Evolutionary conservation across 2,888 invertebrate genomes (phyloP), one percentile per base, ranked within the genome.

Genomic region (Tolmerus cingulatus): DNA sequence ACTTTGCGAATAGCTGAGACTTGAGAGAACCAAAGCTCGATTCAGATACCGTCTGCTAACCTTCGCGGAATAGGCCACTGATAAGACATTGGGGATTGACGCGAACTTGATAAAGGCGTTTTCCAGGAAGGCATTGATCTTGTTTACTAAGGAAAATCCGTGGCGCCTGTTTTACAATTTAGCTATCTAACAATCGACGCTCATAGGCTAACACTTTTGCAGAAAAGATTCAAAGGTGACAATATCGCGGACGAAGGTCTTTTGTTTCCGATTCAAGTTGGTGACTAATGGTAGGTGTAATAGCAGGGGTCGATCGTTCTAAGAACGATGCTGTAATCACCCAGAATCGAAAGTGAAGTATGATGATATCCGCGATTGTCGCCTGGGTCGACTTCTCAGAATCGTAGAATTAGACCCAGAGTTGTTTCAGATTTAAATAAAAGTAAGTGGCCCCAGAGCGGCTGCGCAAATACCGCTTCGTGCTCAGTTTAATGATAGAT

Each of bases 251-350:
- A 51, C 79, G n/a, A 43, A 43, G 40, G 37, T 23, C 37, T 77
- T 23, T 43, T 78, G 43, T 40, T 23, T 43, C 40, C 81, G 27
- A 30, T 81, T 30, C 82, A 82, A 19, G 37, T 66, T 57, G 7
- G 81, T 82, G 82, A 82, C 82, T 82, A 82, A 82, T 82, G 46
- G 16, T 12, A 82, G 37, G 34, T 57, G 82, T 57, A 57, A 66
- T 16, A 82, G 12, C 55, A 37, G 66, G n/a, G 66, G 82, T 57
- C 19, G 82, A 37, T 51, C 19, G 19, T 82, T 82, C 82, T 57
- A 66, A 66, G 82, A 82, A 82, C 23, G 16, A 66, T 82, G 82
- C 57, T 55, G 82, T 82, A 82, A 82, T 82, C 82, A 19, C 57
- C 37, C 55, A 82, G 55, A 82, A 57, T 82, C 37, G 82, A 66